phyloP scores from a whole-genome alignment of 2,888 invertebrate genomes.

The Belgica antarctica region DNA sequence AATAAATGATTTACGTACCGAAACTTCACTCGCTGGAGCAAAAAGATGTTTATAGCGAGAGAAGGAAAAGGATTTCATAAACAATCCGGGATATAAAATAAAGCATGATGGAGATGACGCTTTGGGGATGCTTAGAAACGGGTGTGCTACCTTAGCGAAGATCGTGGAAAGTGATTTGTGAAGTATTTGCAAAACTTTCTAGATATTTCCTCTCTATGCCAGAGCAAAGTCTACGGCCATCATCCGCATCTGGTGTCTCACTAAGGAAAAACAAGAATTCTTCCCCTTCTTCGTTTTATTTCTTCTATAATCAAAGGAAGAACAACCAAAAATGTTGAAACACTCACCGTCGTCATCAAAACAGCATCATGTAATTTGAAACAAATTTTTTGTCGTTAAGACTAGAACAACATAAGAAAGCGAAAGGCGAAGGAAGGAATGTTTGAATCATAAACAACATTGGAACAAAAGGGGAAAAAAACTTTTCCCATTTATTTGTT shows the following conservation, averaged over 20 bases:
- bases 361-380: slow-evolving; percentile 40
- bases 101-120: slow-evolving; percentile 16
- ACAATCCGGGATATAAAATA: slow-evolving; percentile 14
- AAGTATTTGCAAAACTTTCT: not conserved
- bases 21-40: slow-evolving; percentile 3
- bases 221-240: slow-evolving; percentile 29
- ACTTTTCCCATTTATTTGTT: slow-evolving; percentile 42
- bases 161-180: not conserved
- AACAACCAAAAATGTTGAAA: slow-evolving; percentile 26
- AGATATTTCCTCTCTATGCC: not conserved
- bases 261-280: too few relatives aligned
- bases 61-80: slow-evolving; percentile 31
- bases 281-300: slow-evolving; percentile 11
- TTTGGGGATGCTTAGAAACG: slow-evolving; percentile 15
- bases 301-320: not conserved
- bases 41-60: slow-evolving; percentile 16
- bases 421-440: slow-evolving; percentile 14
- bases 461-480: slow-evolving; percentile 22
- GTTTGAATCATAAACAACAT: slow-evolving; percentile 32
- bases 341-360: slow-evolving; percentile 35
- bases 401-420: slow-evolving; percentile 3
- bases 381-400: slow-evolving; percentile 33
- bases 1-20: slow-evolving; percentile 40
- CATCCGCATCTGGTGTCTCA: slow-evolving; percentile 36
- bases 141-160: not conserved